Conservation (phyloP, 92 coral and sea anemone species). For the Galaxea fascicularis region DNA sequence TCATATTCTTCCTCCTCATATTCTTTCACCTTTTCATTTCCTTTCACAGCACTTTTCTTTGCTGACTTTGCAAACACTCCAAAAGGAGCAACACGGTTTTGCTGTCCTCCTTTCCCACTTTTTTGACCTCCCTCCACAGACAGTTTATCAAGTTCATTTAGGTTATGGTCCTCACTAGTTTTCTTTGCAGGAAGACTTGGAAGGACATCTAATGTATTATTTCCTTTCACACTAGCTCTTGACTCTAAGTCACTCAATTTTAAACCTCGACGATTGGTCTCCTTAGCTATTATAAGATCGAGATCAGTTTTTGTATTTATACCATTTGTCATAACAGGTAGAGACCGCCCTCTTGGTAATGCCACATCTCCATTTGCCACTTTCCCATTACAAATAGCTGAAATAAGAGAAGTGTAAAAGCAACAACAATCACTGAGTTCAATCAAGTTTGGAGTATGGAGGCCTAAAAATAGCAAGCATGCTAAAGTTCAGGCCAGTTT, state of each 20-base stretch:
- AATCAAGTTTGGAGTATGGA: too few species aligned
- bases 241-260: constrained; percentile 82
- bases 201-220: constrained; percentile 70
- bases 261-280: constrained; percentile 84
- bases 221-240: constrained; percentile 75
- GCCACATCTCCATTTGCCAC: constrained; percentile 64
- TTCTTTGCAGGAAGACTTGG: constrained; percentile 80
- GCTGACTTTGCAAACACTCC: constrained; percentile 68
- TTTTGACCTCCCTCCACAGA: constrained; percentile 69
- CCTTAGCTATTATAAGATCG: constrained; percentile 92
- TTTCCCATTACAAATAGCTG: constrained; percentile 86
- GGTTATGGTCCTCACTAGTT: constrained; percentile 92
- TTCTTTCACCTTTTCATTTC: constrained; percentile 62
- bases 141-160: constrained; percentile 97
- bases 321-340: constrained; percentile 90
- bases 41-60: constrained; percentile 65
- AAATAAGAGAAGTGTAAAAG: background rate
- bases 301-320: constrained; percentile 86
- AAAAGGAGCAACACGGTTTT: constrained; percentile 57
- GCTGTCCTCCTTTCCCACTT: constrained; percentile 58
- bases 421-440: background rate
- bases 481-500: too few species aligned
- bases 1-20: constrained; percentile 76
- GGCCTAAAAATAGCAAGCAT: background rate
- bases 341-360: constrained; percentile 65